Evolutionary conservation across 2,888 invertebrate genomes (phyloP).

Genomic region (Xestia sexstrigata): DNA sequence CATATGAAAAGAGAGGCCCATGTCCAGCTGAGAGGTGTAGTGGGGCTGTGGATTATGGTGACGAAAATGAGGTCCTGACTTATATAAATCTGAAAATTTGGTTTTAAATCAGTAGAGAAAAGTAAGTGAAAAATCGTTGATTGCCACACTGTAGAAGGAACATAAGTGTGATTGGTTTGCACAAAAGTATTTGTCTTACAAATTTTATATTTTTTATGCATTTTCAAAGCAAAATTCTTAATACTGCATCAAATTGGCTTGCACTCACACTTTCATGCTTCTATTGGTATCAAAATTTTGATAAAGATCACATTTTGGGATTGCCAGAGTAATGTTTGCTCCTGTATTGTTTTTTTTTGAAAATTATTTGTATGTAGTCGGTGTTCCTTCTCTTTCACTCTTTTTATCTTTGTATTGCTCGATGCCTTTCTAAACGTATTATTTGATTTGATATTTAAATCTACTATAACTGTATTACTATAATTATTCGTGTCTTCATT

Average conservation of each 20-base stretch:
- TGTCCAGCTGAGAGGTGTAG: no score
- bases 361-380: conserved; percentile 84
- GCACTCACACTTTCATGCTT: conserved; percentile 88
- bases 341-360: conserved; percentile 77
- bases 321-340: conserved; percentile 77
- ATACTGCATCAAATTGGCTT: conserved; percentile 84
- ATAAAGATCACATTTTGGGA: conserved; percentile 69
- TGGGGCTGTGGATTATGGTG: background rate
- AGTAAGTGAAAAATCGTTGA: conserved; percentile 27
- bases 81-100: background rate
- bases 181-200: conserved; percentile 75
- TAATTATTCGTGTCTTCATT: background rate
- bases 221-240: conserved; percentile 71
- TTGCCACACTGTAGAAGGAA: conserved; percentile 70
- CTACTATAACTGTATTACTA: background rate
- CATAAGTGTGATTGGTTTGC: conserved; percentile 83
- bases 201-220: conserved; percentile 73
- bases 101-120: background rate
- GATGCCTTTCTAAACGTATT: conserved; percentile 73
- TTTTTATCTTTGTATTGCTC: conserved; percentile 74
- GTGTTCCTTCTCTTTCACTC: conserved; percentile 90
- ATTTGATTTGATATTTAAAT: background rate
- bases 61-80: background rate
- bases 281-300: conserved; percentile 72
- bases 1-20: no score